These are phyloP conservation scores for Lepidotrigona ventralis DNA, from an alignment of 1,140 invertebrate species.

Conservation along the genomic window DNA sequence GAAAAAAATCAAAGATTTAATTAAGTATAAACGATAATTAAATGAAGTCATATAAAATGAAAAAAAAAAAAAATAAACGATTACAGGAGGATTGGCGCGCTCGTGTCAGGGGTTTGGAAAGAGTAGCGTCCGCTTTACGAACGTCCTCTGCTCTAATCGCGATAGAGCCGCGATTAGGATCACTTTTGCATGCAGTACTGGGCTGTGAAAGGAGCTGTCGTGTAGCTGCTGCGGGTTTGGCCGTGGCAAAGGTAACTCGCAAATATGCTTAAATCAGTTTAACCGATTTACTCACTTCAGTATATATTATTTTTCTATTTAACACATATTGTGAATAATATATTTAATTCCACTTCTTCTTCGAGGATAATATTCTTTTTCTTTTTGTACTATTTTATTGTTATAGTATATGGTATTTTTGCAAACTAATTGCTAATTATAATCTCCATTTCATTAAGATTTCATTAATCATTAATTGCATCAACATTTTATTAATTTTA, in stretches of 20 bases:
- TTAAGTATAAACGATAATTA: background rate
- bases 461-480: too few species aligned
- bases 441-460: too few species aligned
- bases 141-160: conserved; percentile 78
- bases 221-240: conserved; percentile 81
- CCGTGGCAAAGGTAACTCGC: conserved; percentile 78
- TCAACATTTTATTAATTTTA: too few species aligned
- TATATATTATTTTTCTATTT: background rate
- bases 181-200: conserved; percentile 83
- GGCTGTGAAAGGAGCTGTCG: conserved; percentile 83
- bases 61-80: background rate
- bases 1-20: background rate
- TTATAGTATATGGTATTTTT: too few species aligned
- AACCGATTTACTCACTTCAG: conserved; percentile 1
- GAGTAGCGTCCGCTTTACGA: conserved; percentile 80
- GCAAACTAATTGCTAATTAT: too few species aligned
- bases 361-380: too few species aligned
- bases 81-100: conserved; percentile 82
- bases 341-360: too few species aligned
- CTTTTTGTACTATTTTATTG: too few species aligned
- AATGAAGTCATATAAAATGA: background rate
- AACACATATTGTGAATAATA: background rate
- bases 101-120: conserved; percentile 81
- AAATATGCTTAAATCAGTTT: conserved; percentile 40
- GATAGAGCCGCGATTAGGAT: conserved; percentile 83